These are phyloP conservation scores for Idris sp. DNA, from an alignment of 1,140 invertebrate genomes.

Conservation along the genomic window DNA sequence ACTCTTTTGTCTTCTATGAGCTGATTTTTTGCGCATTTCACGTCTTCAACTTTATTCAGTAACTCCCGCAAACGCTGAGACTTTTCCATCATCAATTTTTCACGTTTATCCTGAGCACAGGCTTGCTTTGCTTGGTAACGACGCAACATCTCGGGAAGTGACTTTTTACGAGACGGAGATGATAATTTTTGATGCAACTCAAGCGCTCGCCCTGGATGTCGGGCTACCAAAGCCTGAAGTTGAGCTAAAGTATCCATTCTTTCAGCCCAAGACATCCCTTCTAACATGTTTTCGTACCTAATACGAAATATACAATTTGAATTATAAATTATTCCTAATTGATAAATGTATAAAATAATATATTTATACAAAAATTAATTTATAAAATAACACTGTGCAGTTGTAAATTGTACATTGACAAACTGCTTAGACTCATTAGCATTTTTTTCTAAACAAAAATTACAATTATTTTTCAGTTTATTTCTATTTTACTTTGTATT, in stretches of 20 bases:
- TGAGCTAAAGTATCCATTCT: slow-evolving; percentile 87
- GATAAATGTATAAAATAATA: no score
- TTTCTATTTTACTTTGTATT: no score
- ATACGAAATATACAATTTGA: neutral
- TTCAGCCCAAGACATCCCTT: slow-evolving; percentile 88
- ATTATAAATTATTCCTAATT: no score
- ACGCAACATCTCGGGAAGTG: slow-evolving; percentile 84
- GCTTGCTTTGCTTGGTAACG: slow-evolving; percentile 93
- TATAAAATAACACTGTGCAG: no score
- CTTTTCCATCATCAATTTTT: slow-evolving; percentile 89
- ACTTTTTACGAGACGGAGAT: slow-evolving; percentile 90
- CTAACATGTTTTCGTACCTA: slow-evolving; percentile 84
- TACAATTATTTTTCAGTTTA: no score
- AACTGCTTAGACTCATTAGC: no score
- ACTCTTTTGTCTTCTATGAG: slow-evolving; percentile 89
- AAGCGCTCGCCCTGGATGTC: slow-evolving; percentile 92
- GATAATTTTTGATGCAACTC: slow-evolving; percentile 96
- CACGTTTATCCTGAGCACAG: slow-evolving; percentile 87
- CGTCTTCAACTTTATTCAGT: slow-evolving; percentile 93
- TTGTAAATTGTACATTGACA: no score
- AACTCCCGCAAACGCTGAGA: slow-evolving; percentile 91
- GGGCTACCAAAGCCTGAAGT: slow-evolving; percentile 85
- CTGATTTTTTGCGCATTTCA: slow-evolving; percentile 90
- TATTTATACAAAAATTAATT: no score
- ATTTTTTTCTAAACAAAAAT: no score